phyloP scores from a whole-genome alignment of 2,797 vertebrate genomes.

The Poeciliopsis gracilis region DNA sequence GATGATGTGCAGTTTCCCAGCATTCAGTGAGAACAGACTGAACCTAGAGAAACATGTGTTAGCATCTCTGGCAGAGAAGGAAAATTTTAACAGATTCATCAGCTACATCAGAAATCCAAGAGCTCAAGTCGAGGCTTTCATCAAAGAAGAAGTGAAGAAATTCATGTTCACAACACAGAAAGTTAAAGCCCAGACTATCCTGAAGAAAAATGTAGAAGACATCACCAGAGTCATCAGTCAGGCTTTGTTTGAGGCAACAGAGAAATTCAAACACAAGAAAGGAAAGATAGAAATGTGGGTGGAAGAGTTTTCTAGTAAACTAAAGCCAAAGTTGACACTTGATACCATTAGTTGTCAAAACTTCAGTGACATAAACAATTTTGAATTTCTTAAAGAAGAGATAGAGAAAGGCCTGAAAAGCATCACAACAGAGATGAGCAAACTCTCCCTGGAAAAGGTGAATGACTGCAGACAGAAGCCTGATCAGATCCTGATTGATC shows the following conservation, averaged over 20 bases:
- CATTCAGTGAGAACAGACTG: constrained; percentile 47
- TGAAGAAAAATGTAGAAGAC: constrained; percentile 43
- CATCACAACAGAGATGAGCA: constrained; percentile 2
- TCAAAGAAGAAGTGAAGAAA: constrained; percentile 47
- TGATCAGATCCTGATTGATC: constrained; percentile 65
- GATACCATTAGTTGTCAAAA: constrained; percentile 35
- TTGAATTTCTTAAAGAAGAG: constrained; percentile 45
- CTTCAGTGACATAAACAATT: constrained; percentile 34
- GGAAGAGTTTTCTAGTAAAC: constrained; percentile 55
- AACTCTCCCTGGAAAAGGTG: constrained; percentile 30
- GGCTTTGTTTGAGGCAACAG: constrained; percentile 60
- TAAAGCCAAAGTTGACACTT: constrained; percentile 60
- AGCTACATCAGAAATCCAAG: constrained; percentile 35
- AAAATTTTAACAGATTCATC: constrained; percentile 33
- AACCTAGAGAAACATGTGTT: constrained; percentile 54
- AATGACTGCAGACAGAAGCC: constrained; percentile 33
- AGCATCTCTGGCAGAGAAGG: constrained; percentile 43
- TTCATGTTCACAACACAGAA: constrained; percentile 23
- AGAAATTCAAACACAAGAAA: constrained; percentile 24
- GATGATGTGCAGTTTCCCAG: constrained; percentile 27
- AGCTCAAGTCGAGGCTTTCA: constrained; percentile 19
- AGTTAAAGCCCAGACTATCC: constrained; percentile 27
- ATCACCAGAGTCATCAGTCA: constrained; percentile 27
- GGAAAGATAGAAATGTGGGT: constrained; percentile 65
- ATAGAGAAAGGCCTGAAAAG: constrained; percentile 14